Conservation (phyloP, 2,797 vertebrate species). For the Fringilla coelebs region DNA sequence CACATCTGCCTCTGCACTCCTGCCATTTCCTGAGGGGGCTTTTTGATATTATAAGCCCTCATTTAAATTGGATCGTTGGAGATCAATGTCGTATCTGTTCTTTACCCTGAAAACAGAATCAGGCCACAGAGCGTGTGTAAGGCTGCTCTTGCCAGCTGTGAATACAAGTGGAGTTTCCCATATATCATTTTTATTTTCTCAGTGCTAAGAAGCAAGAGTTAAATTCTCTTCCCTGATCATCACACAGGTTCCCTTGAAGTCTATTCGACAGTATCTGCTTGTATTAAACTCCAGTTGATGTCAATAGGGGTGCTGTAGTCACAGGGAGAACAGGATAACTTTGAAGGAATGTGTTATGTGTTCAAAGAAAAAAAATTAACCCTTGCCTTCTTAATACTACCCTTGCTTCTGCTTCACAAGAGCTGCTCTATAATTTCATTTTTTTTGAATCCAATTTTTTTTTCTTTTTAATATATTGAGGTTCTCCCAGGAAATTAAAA, state of each 20-base stretch:
- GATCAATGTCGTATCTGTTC: not conserved
- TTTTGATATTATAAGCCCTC: not conserved
- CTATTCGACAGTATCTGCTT: slow-evolving; percentile 4
- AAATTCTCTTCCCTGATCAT: slow-evolving; percentile 25
- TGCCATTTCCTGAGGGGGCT: not conserved
- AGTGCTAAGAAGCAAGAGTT: slow-evolving; percentile 31
- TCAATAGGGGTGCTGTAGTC: slow-evolving; percentile 33
- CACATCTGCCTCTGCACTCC: not conserved
- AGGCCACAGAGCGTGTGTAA: not conserved
- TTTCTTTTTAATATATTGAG: not conserved
- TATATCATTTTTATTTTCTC: not conserved
- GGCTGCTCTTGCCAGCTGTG: not conserved
- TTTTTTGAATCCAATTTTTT: not conserved
- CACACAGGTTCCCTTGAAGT: slow-evolving; percentile 17
- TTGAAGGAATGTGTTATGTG: not conserved
- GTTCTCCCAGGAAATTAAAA: not conserved
- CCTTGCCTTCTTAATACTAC: not conserved
- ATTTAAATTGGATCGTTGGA: not conserved
- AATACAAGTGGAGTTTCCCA: not conserved
- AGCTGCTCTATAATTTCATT: not conserved
- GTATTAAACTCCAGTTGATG: slow-evolving; percentile 9
- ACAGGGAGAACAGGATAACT: not conserved
- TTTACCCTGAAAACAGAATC: not conserved
- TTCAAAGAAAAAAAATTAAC: slow-evolving; percentile 18
- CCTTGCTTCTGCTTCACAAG: not conserved